Conservation (phyloP, 1,140 invertebrate species). For the Nasonia longicornis region DNA sequence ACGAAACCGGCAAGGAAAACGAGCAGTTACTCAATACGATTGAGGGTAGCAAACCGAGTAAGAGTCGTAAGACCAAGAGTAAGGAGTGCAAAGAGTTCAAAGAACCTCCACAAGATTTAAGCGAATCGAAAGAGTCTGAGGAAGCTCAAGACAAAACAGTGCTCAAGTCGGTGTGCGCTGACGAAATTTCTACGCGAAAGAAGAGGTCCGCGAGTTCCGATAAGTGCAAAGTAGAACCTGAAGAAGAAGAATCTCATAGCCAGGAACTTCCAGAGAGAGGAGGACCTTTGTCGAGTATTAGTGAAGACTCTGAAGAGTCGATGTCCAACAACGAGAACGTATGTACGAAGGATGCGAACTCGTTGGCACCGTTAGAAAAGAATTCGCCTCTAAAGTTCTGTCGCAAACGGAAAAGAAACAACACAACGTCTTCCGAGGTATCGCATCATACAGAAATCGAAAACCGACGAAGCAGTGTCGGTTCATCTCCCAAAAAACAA, state of each 20-base stretch:
- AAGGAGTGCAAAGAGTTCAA: conserved; percentile 26
- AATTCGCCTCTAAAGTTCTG: conserved; percentile 10
- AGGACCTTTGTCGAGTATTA: conserved; percentile 19
- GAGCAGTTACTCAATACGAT: conserved; percentile 13
- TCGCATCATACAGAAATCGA: conserved; percentile 11
- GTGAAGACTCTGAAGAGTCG: conserved; percentile 41
- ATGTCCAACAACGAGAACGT: conserved; percentile 40
- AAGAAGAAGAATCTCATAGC: background rate
- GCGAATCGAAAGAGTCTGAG: background rate
- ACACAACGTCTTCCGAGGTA: conserved; percentile 18
- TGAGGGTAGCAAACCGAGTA: background rate
- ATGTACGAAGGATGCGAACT: conserved; percentile 25
- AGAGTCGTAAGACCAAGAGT: conserved; percentile 16
- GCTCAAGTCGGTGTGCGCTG: conserved; percentile 22
- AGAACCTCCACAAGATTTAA: conserved; percentile 1
- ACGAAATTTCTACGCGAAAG: conserved; percentile 15
- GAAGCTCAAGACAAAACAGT: conserved; percentile 4
- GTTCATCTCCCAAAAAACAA: conserved; percentile 7
- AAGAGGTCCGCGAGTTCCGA: conserved; percentile 7
- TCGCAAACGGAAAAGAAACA: conserved; percentile 31
- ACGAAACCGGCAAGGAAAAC: conserved; percentile 39
- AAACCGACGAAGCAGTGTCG: conserved; percentile 4
- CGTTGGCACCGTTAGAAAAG: conserved; percentile 42
- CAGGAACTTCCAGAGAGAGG: background rate
- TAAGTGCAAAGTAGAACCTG: conserved; percentile 2